These are phyloP conservation scores for Antechinus stuartii DNA, from an alignment of 2,113 vertebrate genomes.

Conservation along the genomic window DNA sequence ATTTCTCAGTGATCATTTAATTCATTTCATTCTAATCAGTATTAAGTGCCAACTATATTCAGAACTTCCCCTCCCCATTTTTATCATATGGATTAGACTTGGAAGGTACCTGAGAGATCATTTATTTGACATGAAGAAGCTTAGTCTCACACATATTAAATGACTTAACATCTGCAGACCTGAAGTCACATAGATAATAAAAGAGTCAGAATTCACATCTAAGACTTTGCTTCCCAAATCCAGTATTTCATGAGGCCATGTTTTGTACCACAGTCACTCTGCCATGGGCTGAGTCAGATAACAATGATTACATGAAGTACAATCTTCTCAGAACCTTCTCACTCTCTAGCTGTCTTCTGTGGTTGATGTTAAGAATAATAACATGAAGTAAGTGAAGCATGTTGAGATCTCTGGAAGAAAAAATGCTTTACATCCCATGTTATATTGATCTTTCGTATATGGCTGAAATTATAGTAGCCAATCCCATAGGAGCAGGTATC, in stretches of 20 bases:
- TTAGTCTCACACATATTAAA: background rate
- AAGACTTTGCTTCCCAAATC: background rate
- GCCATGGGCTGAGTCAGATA: background rate
- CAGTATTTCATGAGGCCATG: background rate
- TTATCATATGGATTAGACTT: background rate
- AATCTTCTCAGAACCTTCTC: background rate
- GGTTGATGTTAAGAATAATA: background rate
- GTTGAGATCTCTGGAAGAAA: background rate
- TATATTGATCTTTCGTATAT: background rate
- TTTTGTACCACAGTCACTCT: background rate
- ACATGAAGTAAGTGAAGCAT: background rate
- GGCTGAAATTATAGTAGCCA: background rate
- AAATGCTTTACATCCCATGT: background rate
- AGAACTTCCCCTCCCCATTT: background rate
- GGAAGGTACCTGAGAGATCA: background rate
- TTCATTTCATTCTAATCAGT: background rate
- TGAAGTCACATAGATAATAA: background rate
- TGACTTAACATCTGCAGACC: background rate
- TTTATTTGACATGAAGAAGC: background rate
- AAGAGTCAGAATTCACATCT: background rate
- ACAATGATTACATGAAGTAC: background rate
- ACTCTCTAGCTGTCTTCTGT: accelerated
- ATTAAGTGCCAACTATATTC: background rate
- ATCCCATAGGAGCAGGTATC: background rate
- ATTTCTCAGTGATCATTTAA: background rate